These are phyloP conservation scores for Lochmaea crataegi DNA, from an alignment of 2,888 invertebrate species.

Conservation along the genomic window DNA sequence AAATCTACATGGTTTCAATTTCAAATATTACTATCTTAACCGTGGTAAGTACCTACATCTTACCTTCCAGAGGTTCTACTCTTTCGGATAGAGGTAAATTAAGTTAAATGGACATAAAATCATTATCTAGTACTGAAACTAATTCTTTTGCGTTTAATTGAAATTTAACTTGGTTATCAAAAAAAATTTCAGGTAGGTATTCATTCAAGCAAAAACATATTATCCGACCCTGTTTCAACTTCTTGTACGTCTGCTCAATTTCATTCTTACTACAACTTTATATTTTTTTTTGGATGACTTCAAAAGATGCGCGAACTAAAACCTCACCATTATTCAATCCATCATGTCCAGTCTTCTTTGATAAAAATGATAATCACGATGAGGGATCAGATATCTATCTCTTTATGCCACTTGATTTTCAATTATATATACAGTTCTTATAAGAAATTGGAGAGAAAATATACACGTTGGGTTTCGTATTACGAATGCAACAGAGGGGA, in stretches of 20 bases:
- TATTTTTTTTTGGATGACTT: conserved; percentile 10
- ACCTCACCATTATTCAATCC: conserved; percentile 20
- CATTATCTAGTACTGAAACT: no score
- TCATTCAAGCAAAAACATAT: neutral
- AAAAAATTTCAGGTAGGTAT: no score
- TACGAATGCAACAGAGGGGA: neutral
- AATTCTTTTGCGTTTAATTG: no score
- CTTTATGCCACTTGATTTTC: conserved; percentile 35
- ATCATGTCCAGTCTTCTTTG: conserved; percentile 21
- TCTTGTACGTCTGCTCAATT: neutral
- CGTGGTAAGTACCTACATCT: no score
- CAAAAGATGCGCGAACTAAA: conserved; percentile 17
- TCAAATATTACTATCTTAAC: no score
- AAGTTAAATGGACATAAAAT: no score
- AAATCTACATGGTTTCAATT: no score
- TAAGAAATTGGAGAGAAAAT: conserved; percentile 9
- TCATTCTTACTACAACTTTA: conserved; percentile 5
- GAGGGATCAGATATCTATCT: conserved; percentile 33
- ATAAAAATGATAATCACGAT: conserved; percentile 26
- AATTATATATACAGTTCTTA: conserved; percentile 19
- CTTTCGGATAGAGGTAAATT: no score
- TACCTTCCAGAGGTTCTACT: no score
- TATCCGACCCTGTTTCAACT: neutral
- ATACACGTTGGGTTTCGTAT: conserved; percentile 1
- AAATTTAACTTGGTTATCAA: no score